These are phyloP conservation scores for Ernsta delagoae DNA, from an alignment of 2,888 invertebrate genomes.

Conservation along the genomic window DNA sequence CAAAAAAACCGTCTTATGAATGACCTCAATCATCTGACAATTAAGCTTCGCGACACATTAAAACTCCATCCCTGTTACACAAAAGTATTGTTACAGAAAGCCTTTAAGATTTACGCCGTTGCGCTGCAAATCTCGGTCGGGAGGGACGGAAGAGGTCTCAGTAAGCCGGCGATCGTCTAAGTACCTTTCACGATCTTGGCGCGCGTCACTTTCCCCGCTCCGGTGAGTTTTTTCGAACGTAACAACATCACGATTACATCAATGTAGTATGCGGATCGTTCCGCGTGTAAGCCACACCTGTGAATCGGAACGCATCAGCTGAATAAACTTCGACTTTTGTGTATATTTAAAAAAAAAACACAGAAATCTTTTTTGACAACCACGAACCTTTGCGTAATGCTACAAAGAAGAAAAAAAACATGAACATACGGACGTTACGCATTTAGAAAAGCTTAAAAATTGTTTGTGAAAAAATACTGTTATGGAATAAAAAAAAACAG, in stretches of 20 bases:
- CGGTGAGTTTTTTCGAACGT: conserved; percentile 80
- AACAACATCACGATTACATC: conserved; percentile 78
- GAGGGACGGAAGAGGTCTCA: conserved; percentile 51
- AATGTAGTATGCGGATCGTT: conserved; percentile 77
- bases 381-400: not conserved
- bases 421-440: not conserved
- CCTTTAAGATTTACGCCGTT: conserved; percentile 18
- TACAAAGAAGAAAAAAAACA: not conserved
- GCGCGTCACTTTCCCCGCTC: conserved; percentile 82
- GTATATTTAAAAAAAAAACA: not conserved
- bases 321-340: conserved; percentile 8
- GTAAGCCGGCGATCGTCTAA: conserved; percentile 63
- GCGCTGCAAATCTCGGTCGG: not conserved
- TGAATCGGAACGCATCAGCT: conserved; percentile 53
- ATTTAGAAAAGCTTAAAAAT: not conserved
- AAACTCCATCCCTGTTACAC: conserved; percentile 40
- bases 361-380: no score
- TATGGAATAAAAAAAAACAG: not conserved
- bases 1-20: not conserved
- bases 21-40: not conserved
- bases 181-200: conserved; percentile 83
- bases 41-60: not conserved
- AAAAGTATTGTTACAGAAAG: conserved; percentile 22
- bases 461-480: not conserved
- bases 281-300: conserved; percentile 67